Conservation (phyloP, 2,888 invertebrate species). For the Anorthoa munda region DNA sequence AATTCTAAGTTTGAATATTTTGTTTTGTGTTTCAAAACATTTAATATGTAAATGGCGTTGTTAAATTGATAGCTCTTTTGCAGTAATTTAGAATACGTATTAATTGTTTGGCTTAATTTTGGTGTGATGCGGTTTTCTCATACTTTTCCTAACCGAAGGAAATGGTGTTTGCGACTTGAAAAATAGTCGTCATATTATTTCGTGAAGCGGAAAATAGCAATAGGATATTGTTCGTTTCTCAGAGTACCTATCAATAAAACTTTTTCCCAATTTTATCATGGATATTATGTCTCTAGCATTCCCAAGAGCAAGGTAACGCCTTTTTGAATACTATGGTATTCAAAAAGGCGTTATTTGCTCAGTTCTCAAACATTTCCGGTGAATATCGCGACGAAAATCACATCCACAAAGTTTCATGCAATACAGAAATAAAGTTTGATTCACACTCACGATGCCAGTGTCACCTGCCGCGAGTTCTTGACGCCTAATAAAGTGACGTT, state of each 20-base stretch:
- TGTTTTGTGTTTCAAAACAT: too few relatives aligned
- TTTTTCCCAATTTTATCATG: background rate
- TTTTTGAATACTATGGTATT: background rate
- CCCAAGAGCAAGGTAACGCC: background rate
- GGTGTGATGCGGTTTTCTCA: too few relatives aligned
- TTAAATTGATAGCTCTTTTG: too few relatives aligned
- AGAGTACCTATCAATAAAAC: background rate
- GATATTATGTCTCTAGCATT: background rate
- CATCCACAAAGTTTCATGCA: background rate
- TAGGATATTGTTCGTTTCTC: background rate
- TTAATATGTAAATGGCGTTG: too few relatives aligned
- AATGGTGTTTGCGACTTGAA: too few relatives aligned
- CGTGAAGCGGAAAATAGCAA: background rate
- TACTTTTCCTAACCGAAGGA: too few relatives aligned
- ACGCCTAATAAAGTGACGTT: conserved; percentile 15
- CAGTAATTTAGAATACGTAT: too few relatives aligned
- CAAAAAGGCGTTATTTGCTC: conserved; percentile 9
- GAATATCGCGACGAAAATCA: conserved; percentile 7
- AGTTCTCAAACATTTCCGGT: conserved; percentile 11
- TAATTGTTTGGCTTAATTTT: too few relatives aligned
- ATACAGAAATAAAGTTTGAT: conserved; percentile 46
- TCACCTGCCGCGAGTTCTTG: conserved; percentile 21
- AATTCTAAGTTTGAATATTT: background rate
- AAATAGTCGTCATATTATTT: background rate
- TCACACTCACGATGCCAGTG: conserved; percentile 30